Evolutionary conservation across 2,888 invertebrate species (phyloP).

Genomic region (Orthosia incerta): DNA sequence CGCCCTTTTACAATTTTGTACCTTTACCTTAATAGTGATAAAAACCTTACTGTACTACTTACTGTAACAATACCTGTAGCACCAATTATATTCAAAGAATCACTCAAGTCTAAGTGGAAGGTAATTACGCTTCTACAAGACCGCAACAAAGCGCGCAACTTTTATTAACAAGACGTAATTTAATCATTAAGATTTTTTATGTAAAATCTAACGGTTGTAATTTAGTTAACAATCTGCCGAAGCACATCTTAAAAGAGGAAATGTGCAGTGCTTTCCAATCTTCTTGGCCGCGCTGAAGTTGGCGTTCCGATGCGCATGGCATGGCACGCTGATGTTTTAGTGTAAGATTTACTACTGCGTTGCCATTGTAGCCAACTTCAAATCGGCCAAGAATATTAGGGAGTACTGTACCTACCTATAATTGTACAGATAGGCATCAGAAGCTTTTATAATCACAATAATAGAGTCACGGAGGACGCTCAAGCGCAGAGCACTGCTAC

Average conservation of each 20-base stretch:
- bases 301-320: no score
- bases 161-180: conserved; percentile 28
- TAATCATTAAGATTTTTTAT: conserved; percentile 11
- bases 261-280: not conserved
- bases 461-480: conserved; percentile 66
- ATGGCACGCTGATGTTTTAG: no score
- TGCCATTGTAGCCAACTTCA: no score
- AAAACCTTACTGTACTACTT: conserved; percentile 35
- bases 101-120: conserved; percentile 35
- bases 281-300: no score
- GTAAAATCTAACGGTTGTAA: conserved; percentile 20
- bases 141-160: conserved; percentile 12
- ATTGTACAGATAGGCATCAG: conserved; percentile 45
- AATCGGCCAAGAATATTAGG: no score
- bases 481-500: conserved; percentile 70
- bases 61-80: conserved; percentile 32
- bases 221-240: conserved; percentile 19
- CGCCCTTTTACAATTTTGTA: conserved; percentile 17
- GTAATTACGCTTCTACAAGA: conserved; percentile 31
- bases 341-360: no score
- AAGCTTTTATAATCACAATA: conserved; percentile 55
- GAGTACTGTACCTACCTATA: not conserved
- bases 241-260: conserved; percentile 22
- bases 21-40: conserved; percentile 23
- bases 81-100: conserved; percentile 34